Evolutionary conservation across 2,888 invertebrate species (phyloP), one percentile per base, ranked within the genome.

Genomic region (Trissonchulus latispiculum): DNA sequence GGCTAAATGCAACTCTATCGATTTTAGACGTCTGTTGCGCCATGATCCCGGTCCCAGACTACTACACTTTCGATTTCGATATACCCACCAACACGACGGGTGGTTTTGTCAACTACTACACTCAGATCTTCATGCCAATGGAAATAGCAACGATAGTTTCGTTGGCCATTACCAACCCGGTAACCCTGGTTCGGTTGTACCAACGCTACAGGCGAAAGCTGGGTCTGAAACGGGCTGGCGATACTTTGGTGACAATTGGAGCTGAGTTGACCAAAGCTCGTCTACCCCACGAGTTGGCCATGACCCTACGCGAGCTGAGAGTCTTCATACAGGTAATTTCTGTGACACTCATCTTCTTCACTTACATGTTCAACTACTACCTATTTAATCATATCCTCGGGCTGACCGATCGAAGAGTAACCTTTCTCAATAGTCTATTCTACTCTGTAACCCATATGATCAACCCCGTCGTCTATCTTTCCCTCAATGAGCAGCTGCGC

Each of bases 381-480:
- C 76, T 80, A 33, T 77, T 79, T n/a, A 81, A 79, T 76, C 81
- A 82, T 75, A 73, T 79, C 36, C 73, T 78, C 61, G 73, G 76
- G n/a, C 67, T 79, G 35, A 70, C 72, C n/a, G 79, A 78, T 61
- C 75, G 69, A 62, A 78, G 78, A n/a, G 78, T 80, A 73, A 59
- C 70, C 36, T 77, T 81, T 32, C 80, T 82, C 77, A 82, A 82
- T 72, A 77, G 77, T 62, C 79, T 82, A 75, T 81, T 81, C 76
- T 82, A 82, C 75, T 81, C 81, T 18, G 78, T 79, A 35, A 82
- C 81, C 3, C 81, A 82, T 73, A 80, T 80, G 80, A 79, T 82
- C 72, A 82, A 82, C 73, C 82, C 82, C 8, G 77, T 81, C 35
- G 79, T 80, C 70, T 79, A 79, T 69, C 81, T 81, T 69, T 79